A percentile compares a stretch with the other conserved stretches of the same genome.
phyloP scores from a whole-genome alignment of 1,140 invertebrate genomes.

The Portunus trituberculatus region DNA sequence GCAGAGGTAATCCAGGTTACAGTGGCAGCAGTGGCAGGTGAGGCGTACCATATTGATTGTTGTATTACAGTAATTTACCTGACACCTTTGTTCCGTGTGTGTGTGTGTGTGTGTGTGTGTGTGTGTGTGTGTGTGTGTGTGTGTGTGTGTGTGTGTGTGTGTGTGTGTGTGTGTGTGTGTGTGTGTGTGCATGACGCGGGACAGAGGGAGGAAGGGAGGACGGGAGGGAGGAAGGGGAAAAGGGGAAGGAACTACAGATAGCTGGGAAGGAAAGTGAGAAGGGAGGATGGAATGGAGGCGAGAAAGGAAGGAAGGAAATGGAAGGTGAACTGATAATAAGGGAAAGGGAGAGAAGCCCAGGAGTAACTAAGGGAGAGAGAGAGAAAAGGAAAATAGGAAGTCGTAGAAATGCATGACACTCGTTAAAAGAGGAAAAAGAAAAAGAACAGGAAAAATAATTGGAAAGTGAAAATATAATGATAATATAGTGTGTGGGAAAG shows the following conservation, averaged over 20 bases:
- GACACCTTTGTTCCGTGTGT: slow-evolving; percentile 20
- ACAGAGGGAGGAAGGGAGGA: background rate
- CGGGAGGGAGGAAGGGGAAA: background rate
- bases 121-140: background rate
- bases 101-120: background rate
- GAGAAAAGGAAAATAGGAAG: background rate
- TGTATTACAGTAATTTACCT: background rate
- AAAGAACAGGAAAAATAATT: background rate
- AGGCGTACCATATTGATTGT: background rate
- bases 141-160: background rate
- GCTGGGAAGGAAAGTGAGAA: background rate
- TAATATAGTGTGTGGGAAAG: no score
- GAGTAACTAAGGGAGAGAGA: background rate
- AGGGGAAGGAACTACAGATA: background rate
- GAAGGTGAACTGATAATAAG: background rate
- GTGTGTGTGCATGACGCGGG: background rate
- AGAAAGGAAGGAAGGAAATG: background rate
- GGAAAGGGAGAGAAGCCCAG: background rate
- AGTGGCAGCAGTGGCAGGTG: background rate
- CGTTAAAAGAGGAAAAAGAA: background rate
- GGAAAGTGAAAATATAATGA: background rate
- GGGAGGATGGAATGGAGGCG: background rate
- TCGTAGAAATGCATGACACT: background rate
- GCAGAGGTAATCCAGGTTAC: no score
- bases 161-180: background rate